Conservation (phyloP, 35 echinoderm and acorn worm species). For the Apostichopus californicus region DNA sequence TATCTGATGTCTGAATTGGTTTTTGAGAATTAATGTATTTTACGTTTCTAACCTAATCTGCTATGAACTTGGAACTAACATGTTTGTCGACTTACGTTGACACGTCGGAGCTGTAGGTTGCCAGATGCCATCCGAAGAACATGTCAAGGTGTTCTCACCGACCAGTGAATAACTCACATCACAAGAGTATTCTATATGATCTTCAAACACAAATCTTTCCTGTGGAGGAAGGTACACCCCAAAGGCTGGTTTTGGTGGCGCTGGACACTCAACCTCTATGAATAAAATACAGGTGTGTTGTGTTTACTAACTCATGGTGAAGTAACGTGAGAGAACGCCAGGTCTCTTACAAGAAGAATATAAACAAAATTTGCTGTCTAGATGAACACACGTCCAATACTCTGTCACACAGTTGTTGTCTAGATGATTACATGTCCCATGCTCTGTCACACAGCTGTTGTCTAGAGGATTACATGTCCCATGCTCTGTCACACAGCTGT, state of each 20-base stretch:
- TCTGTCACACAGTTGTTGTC: too few species aligned
- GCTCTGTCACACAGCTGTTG: too few species aligned
- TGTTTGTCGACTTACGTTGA: neutral
- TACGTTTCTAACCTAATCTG: too few species aligned
- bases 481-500: too few species aligned
- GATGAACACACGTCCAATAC: too few species aligned
- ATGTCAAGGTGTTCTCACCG: neutral
- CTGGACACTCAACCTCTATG: neutral
- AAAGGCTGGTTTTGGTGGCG: slow-evolving; percentile 21
- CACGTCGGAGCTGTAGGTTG: slow-evolving; percentile 10
- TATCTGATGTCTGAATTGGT: neutral
- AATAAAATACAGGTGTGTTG: neutral
- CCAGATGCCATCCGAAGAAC: slow-evolving; percentile 9
- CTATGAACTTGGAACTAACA: too few species aligned
- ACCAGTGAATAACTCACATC: neutral
- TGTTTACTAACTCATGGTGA: too few species aligned
- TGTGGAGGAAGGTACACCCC: neutral
- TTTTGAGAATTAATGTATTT: neutral
- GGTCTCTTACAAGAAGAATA: neutral
- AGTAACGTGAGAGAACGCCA: neutral
- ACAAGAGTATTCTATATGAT: neutral
- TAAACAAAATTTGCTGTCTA: neutral
- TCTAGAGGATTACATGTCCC: too few species aligned
- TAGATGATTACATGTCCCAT: too few species aligned
- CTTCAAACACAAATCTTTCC: neutral